Evolutionary conservation across 2,888 invertebrate species (phyloP), one percentile per base, ranked within the genome.

Genomic region (Athrips mouffetella): DNA sequence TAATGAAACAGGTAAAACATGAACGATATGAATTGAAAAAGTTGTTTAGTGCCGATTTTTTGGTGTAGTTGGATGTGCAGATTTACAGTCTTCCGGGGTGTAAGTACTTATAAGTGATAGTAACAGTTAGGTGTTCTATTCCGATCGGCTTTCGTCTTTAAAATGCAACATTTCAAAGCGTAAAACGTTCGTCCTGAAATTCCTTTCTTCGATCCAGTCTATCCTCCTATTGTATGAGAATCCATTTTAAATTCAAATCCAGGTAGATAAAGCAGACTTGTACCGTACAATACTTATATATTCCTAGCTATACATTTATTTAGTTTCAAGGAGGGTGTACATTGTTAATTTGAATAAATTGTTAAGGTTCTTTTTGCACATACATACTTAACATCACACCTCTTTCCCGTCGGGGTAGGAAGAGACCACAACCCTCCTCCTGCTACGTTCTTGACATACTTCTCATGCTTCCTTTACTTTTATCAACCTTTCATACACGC

Each of bases 201-300:
- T 16, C 7, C 2, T 33, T 8, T 13, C 13, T 13, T 33, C 33
- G 33, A 7, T 15, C 16, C 33, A 7, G 31, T 33, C 33, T 33
- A 15, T 33, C 35, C n/a, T n/a, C n/a, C 18, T 35, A 15, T 35
- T 35, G 35, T 18, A 35, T 18, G 20, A 20, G 35, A n/a, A 35
- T 35, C 18, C 35, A 35, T 35, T 35, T 35, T 35, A 18, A 35
- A 35, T 35, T 35, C 35, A 35, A 35, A 35, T 35, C 18, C 18
- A 20, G 10, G 20, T 8, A 35, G 20, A 35, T 35, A n/a, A 18
- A 7, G 33, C 20, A 35, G 20, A 35, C 18, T 8, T 35, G 20
- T 16, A 7, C 16, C 16, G 7, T 16, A 5, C 16, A 15, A 33
- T 33, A n/a, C 31, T 15, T 31, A 35, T n/a, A 2, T 20, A 35